Base-by-base conservation (phyloP, 2,888 invertebrate genomes). In the Andricus curvator region DNA sequence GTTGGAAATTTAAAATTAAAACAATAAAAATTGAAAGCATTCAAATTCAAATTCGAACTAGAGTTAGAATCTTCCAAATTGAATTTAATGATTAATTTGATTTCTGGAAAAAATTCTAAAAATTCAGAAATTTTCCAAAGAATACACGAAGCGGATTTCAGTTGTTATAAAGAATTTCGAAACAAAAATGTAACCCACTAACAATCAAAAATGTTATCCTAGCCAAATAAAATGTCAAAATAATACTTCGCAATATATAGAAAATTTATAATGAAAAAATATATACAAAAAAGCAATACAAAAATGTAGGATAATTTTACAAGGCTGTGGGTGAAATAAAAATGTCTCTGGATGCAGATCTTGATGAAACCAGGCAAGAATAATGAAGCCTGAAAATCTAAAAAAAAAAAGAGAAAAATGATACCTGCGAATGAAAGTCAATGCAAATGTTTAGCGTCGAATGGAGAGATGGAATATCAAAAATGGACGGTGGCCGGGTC, bases 401-500 rank as follows among this genome's bases (percentile, higher is more conserved):
- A 81, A 41, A 82, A 62, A 82, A 37, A 37, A 37, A 9, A 37
- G 20, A 62, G 25, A 62, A 76, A 84, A 82, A 79, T 83, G 85
- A 85, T 83, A 86, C 86, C 84, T 84, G 80, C 84, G 87, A 86
- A 86, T 84, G 81, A 85, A 86, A 77, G 60, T 64, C 20, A 51
- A 56, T 60, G 56, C 17, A 51, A 74, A 74, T 80, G 87, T 88
- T 85, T 84, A 88, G 85, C 83, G 80, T 82, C 86, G 84, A 84
- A 87, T 87, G 87, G 87, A 87, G 88, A 87, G 87, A 84, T 83
- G 80, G 78, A 65, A 74, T 74, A 33, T 56, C 56, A 74, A 70
- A 84, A 82, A 85, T 85, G 86, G 85, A 86, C 86, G 89, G 90
- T 91, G 91, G 90, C 88, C 86, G 88, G 92, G 91, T 92, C 86